phyloP scores from a whole-genome alignment of 2,888 invertebrate genomes.

The Cryptus armator region DNA sequence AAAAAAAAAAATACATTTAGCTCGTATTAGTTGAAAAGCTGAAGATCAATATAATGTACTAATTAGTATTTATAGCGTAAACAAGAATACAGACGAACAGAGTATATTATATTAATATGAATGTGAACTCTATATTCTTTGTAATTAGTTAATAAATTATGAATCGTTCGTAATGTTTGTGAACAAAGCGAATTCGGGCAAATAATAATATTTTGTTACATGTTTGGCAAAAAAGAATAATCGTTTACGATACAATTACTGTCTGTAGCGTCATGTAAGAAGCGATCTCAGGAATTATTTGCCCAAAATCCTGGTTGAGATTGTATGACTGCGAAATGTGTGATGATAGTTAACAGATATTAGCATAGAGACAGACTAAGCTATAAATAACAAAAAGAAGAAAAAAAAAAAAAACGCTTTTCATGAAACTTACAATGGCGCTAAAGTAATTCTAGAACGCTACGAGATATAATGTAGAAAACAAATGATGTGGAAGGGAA shows the following conservation, averaged over 20 bases:
- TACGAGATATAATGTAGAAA: neutral
- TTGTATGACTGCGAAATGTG: neutral
- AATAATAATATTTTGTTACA: slow-evolving; percentile 6
- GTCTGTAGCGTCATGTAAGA: neutral
- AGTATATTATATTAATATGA: slow-evolving; percentile 5
- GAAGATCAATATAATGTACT: neutral
- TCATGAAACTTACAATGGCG: neutral
- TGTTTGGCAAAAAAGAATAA: neutral
- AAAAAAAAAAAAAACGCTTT: neutral
- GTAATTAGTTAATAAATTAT: neutral
- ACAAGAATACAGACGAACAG: neutral
- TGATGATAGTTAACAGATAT: neutral
- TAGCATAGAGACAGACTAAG: too few species aligned
- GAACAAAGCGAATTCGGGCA: neutral
- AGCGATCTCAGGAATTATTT: slow-evolving; percentile 4
- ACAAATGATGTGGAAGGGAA: neutral
- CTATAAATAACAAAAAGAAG: neutral
- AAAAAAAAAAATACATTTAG: neutral
- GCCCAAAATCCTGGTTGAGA: neutral
- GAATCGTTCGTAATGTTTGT: neutral
- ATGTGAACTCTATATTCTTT: slow-evolving; percentile 10
- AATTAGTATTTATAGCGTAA: neutral
- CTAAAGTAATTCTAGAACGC: neutral
- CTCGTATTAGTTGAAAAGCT: neutral
- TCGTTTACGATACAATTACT: neutral